Evolutionary conservation across 2,113 vertebrate genomes (phyloP), one percentile per base, ranked within the genome.

Genomic region (Axis porcinus): DNA sequence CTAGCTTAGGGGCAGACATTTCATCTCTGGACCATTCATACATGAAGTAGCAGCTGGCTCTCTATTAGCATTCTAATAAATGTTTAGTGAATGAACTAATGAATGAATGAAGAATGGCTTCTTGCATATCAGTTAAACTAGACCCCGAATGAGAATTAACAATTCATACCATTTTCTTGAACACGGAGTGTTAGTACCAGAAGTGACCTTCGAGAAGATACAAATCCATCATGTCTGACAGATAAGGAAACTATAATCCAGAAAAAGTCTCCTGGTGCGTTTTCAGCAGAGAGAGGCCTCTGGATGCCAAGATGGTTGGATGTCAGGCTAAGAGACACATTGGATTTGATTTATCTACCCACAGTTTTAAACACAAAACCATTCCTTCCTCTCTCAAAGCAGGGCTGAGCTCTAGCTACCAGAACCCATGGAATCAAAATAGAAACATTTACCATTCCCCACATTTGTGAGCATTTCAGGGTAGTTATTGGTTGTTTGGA

Each of bases 401-500:
- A 85, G 86, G 55, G 30, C 45, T 91, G 60, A 70, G 85, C 57
- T 91, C 19, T 62, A 28, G 74, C 91, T 78, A 30, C 4, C 28
- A 92, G 92, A 88, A 25, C 14, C 10, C 62, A 28, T 3, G 91
- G 78, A 89, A 64, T 76, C 11, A 16, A 89, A 97, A 87, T 94
- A 88, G 94, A 98, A 93, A 95, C 23, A 82, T 94, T 98, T 97
- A 96, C 98, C 85, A 79, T 97, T 98, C 96, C 98, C 79, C n/a
- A 90, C 40, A 91, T 87, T 98, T 96, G 84, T 92, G 96, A 97
- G 98, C 94, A 97, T 98, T 98, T 96, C 84, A 93, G 97, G 55
- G 57, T 83, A 98, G 98, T 98, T 98, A 96, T 96, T 97, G 92
- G 17, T 96, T 98, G 98, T 98, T 98, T 98, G 96, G 98, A 99